phyloP scores from a whole-genome alignment of 2,888 invertebrate genomes.

The Dryobota labecula region DNA sequence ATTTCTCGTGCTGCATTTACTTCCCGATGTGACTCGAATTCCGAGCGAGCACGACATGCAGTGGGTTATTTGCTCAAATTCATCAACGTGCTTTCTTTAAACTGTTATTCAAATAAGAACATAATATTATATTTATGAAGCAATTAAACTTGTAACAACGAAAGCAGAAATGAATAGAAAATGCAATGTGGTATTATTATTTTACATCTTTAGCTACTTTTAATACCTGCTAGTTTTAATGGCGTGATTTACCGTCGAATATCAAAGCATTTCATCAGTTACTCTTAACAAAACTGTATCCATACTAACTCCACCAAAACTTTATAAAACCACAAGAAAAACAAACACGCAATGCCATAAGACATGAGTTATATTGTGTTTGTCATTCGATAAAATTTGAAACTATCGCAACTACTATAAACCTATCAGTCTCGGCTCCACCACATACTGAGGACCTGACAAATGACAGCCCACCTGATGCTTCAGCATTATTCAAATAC shows the following conservation, averaged over 20 bases:
- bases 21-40: slow-evolving; percentile 22
- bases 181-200: not conserved
- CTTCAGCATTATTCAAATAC: slow-evolving; percentile 47
- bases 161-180: not conserved
- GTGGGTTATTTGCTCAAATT: slow-evolving; percentile 32
- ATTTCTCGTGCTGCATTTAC: slow-evolving; percentile 13
- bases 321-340: slow-evolving; percentile 1
- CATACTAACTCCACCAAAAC: not conserved
- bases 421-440: slow-evolving; percentile 34
- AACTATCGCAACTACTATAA: slow-evolving; percentile 22
- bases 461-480: slow-evolving; percentile 53
- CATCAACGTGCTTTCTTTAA: slow-evolving; percentile 10
- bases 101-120: slow-evolving; percentile 12
- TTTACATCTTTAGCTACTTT: not conserved
- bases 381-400: slow-evolving; percentile 30
- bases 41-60: slow-evolving; percentile 25
- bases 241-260: not conserved
- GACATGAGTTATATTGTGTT: slow-evolving; percentile 24
- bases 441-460: slow-evolving; percentile 4
- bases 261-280: not conserved
- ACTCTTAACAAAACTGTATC: not conserved
- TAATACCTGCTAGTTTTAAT: not conserved
- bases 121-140: slow-evolving; percentile 7
- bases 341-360: not conserved
- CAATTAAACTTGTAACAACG: not conserved